Evolutionary conservation across 1,140 invertebrate species (phyloP), one percentile per base, ranked within the genome.

Genomic region (Triops longicaudatus): DNA sequence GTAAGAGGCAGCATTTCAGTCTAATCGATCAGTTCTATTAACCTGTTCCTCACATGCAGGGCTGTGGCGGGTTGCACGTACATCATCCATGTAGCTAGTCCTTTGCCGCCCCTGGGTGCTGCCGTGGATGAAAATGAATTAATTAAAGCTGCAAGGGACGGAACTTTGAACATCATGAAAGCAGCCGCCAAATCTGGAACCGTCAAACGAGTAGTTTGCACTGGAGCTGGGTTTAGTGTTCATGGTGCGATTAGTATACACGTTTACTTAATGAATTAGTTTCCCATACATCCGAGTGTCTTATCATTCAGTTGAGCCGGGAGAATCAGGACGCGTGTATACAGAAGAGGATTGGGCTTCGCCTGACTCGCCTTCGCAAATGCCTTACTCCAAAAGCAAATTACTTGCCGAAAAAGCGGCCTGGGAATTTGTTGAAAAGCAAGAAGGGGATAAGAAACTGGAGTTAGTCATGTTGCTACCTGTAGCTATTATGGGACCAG

Each of bases 121-220:
- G 50, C 50, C 22, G 50, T 22, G 50, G 50, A 63, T 63, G 50
- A 63, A 63, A 22, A 63, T 22, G 50, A 63, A 63, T 63, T 63
- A 63, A 63, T 63, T 63, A 63, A 10, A 63, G 50, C 50, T 4
- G 50, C 50, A 63, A 63, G 50, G 50, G 50, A 63, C 9, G 50
- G 50, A 63, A 63, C 50, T 63, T 63, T 63, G 50, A n/a, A 22
- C 50, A 63, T 63, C 50, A n/a, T 63, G 50, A 63, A 63, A 63
- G 50, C 50, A 14, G 50, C 50, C 22, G 50, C 50, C 17, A 63
- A 63, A 22, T 63, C 50, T 6, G 50, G 50, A 63, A 63, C 50
- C 14, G 50, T 63, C 17, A 17, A 63, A 22, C 50, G 50, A 17
- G 50, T 63, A n/a, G 50, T 63, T 63, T 63, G 50, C 50, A 63